Evolutionary conservation across 2,113 vertebrate species (phyloP).

Genomic region (Propithecus coquereli): DNA sequence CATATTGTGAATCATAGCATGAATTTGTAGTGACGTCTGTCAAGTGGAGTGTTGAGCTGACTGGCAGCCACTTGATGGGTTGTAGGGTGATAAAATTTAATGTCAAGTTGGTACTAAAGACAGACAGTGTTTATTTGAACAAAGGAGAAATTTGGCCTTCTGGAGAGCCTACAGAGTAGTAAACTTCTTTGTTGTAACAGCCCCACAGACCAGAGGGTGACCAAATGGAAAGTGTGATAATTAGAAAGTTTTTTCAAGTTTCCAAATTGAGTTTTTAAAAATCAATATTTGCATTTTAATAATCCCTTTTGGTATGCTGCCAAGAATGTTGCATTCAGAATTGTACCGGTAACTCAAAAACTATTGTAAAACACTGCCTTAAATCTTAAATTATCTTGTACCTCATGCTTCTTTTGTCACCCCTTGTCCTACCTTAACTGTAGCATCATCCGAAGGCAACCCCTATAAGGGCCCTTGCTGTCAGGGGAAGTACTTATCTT

Average conservation of each 20-base stretch:
- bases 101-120: background rate
- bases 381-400: background rate
- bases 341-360: background rate
- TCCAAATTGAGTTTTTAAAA: background rate
- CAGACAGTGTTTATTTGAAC: background rate
- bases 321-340: slow-evolving; percentile 25
- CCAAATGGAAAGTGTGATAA: background rate
- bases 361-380: background rate
- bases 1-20: background rate
- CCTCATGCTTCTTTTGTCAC: background rate
- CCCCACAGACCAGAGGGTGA: background rate
- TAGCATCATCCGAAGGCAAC: background rate
- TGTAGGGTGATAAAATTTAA: background rate
- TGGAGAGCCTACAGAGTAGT: background rate
- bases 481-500: slow-evolving; percentile 29
- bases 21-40: background rate
- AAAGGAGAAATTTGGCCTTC: background rate
- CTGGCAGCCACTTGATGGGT: background rate
- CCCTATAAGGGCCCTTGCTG: background rate
- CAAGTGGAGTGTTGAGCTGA: background rate
- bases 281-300: slow-evolving; percentile 10
- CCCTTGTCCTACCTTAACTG: background rate
- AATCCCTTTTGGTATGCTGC: background rate
- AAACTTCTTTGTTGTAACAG: background rate
- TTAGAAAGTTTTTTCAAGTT: slow-evolving; percentile 31